A percentile compares a stretch with the other conserved stretches of the same genome.
These are phyloP conservation scores for Chaitophorus viminalis DNA, from an alignment of 2,888 invertebrate genomes.

Conservation along the genomic window DNA sequence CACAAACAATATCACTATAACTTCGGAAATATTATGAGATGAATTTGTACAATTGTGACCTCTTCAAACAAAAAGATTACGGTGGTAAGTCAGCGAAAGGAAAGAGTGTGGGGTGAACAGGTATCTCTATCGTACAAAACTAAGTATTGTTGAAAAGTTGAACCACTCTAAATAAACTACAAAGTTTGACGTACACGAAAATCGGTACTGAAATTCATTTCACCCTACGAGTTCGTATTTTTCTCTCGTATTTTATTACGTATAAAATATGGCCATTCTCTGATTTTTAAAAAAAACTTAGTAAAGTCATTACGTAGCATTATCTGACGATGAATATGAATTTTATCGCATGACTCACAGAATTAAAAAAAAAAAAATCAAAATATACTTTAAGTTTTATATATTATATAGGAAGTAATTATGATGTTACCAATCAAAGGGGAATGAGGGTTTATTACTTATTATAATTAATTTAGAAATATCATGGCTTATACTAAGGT, in stretches of 20 bases:
- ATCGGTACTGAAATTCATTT: constrained; percentile 52
- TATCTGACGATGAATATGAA: neutral
- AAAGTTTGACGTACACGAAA: constrained; percentile 57
- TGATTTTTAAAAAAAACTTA: neutral
- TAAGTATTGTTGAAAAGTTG: constrained; percentile 61
- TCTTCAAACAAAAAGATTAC: constrained; percentile 58
- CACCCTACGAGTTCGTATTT: constrained; percentile 38
- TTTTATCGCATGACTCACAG: neutral
- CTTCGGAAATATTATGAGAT: constrained; percentile 52
- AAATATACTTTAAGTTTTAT: neutral
- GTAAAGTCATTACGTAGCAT: neutral
- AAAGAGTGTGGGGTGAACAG: constrained; percentile 21
- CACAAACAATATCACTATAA: constrained; percentile 48
- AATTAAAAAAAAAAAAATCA: neutral
- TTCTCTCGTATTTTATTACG: neutral
- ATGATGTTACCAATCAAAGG: too few species aligned
- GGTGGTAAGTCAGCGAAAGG: constrained; percentile 8
- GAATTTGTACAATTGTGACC: constrained; percentile 59
- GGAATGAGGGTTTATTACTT: too few species aligned
- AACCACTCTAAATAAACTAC: constrained; percentile 52
- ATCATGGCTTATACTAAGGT: too few species aligned
- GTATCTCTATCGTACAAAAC: constrained; percentile 56
- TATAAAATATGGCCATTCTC: constrained; percentile 19
- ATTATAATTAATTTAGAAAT: too few species aligned
- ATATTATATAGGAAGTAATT: too few species aligned